Conservation (phyloP, 1,140 invertebrate species). For the Mya arenaria region DNA sequence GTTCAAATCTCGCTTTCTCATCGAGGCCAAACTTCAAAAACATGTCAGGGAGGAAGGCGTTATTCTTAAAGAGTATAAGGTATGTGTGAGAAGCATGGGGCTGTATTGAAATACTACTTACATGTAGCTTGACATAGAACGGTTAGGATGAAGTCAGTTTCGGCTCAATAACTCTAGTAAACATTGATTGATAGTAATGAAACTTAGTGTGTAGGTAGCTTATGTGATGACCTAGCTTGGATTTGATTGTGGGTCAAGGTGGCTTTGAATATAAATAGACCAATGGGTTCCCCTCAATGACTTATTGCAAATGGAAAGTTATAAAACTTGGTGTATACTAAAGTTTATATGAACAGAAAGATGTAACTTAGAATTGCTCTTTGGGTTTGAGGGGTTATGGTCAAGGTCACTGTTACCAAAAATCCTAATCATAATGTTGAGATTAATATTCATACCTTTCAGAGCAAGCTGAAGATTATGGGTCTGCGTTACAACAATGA, state of each 20-base stretch:
- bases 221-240: too few relatives aligned
- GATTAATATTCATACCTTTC: constrained; percentile 30
- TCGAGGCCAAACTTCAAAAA: constrained; percentile 48
- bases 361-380: neutral
- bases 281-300: neutral
- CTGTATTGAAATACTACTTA: too few relatives aligned
- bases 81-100: too few relatives aligned
- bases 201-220: too few relatives aligned
- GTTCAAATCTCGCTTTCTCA: constrained; percentile 55
- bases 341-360: neutral
- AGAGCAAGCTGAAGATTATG: constrained; percentile 66
- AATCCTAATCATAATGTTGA: neutral
- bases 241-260: too few relatives aligned
- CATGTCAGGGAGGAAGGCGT: constrained; percentile 74
- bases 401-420: neutral
- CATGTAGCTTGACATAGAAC: too few relatives aligned
- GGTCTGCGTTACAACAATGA: constrained; percentile 71
- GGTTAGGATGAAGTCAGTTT: too few relatives aligned
- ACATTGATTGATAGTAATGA: too few relatives aligned
- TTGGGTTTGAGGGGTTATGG: neutral
- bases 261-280: neutral
- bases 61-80: constrained; percentile 68
- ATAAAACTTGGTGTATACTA: neutral
- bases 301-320: neutral
- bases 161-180: too few relatives aligned